phyloP scores from a whole-genome alignment of 2,797 vertebrate genomes.

The Selene dorsalis region DNA sequence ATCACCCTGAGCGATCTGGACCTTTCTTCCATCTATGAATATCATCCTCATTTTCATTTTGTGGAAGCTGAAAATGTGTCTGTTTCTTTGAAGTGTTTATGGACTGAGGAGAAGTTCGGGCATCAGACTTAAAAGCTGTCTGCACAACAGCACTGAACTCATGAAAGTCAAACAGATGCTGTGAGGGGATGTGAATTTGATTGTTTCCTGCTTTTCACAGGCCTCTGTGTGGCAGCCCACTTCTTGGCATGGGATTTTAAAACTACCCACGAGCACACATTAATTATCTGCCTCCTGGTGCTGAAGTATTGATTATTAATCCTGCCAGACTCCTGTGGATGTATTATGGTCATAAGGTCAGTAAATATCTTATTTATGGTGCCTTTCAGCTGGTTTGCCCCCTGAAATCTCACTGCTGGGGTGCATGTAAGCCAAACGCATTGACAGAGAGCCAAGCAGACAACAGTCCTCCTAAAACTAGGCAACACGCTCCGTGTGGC shows the following conservation, averaged over 20 bases:
- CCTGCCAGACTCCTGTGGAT: slow-evolving; percentile 17
- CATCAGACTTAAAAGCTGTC: neutral
- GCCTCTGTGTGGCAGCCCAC: neutral
- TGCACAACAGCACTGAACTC: neutral
- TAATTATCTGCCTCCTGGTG: slow-evolving; percentile 2
- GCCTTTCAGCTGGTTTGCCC: slow-evolving; percentile 1
- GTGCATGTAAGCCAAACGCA: neutral
- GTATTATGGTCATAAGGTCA: neutral
- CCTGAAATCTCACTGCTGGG: slow-evolving; percentile 7
- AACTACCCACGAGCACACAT: neutral
- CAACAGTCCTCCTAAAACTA: slow-evolving; percentile 37
- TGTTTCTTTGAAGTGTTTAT: slow-evolving; percentile 6
- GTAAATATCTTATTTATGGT: slow-evolving; percentile 10
- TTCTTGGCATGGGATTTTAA: neutral
- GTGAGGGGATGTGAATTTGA: neutral
- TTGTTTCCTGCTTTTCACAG: neutral
- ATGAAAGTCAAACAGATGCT: neutral
- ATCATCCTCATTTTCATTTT: neutral
- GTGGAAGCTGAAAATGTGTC: neutral
- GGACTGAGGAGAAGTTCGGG: neutral
- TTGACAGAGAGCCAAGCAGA: slow-evolving; percentile 43
- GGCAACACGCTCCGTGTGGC: neutral
- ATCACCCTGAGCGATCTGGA: neutral
- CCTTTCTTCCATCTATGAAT: neutral
- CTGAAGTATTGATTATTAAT: slow-evolving; percentile 23